These are phyloP conservation scores for Calcarius lapponicus DNA, from an alignment of 2,797 vertebrate genomes.

Conservation along the genomic window DNA sequence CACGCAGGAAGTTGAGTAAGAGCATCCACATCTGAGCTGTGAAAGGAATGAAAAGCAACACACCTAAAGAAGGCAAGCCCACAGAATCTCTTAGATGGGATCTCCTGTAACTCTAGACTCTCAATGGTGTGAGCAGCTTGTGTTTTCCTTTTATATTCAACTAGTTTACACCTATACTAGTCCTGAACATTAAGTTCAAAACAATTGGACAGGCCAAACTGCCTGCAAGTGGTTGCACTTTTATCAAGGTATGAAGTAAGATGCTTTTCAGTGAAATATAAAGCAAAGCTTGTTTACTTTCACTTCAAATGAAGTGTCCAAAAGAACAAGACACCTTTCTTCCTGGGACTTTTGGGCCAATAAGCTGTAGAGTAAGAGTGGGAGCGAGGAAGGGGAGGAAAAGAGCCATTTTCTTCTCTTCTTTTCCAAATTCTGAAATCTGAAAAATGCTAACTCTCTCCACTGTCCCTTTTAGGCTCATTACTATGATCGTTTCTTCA, in stretches of 20 bases:
- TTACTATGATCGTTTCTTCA: neutral
- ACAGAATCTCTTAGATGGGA: neutral
- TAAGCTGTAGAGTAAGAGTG: neutral
- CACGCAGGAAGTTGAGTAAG: slow-evolving; percentile 1
- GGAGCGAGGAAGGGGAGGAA: neutral
- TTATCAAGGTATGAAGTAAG: neutral
- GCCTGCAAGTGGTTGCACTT: neutral
- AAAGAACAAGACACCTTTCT: neutral
- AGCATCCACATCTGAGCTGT: neutral
- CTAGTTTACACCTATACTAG: neutral
- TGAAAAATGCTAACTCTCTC: neutral
- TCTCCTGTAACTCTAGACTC: neutral
- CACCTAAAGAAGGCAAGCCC: neutral
- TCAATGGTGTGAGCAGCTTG: neutral
- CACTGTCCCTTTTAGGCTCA: neutral
- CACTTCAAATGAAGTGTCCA: neutral
- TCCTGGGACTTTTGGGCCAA: neutral
- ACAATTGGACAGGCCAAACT: neutral
- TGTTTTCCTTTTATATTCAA: neutral
- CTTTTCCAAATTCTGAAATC: neutral
- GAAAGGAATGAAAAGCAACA: neutral
- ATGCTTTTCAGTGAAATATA: neutral
- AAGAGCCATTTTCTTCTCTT: neutral
- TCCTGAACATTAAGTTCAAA: neutral
- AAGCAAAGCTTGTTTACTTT: neutral